phyloP scores from a whole-genome alignment of 2,888 invertebrate species.

The Merodon equestris region DNA sequence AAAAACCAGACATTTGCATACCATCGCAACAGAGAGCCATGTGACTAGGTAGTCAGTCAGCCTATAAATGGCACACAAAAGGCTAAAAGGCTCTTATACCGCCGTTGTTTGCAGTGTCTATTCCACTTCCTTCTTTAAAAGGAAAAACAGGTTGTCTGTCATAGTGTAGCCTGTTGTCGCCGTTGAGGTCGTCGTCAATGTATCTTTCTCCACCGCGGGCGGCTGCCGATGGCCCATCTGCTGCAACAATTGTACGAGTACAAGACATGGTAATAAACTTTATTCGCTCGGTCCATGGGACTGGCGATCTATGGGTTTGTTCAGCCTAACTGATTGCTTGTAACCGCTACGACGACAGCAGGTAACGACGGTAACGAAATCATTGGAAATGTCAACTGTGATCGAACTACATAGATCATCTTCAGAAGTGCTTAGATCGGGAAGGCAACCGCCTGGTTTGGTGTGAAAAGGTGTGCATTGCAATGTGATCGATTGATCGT shows the following conservation, averaged over 20 bases:
- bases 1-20: constrained; percentile 41
- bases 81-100: constrained; percentile 12
- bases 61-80: constrained; percentile 64
- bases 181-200: neutral
- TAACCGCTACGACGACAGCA: neutral
- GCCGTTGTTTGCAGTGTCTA: constrained; percentile 30
- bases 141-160: constrained; percentile 52
- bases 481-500: constrained; percentile 59
- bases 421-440: neutral
- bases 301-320: neutral
- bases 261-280: neutral
- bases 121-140: constrained; percentile 57
- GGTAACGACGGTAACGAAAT: constrained; percentile 43
- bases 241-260: no score
- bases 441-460: neutral
- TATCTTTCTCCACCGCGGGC: constrained; percentile 31
- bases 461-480: constrained; percentile 32
- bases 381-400: constrained; percentile 35
- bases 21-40: neutral
- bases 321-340: neutral
- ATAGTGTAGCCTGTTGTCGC: no score
- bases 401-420: constrained; percentile 44
- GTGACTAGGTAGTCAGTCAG: constrained; percentile 22
- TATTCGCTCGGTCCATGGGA: no score
- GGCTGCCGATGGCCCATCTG: constrained; percentile 12